Evolutionary conservation across 2,797 vertebrate species (phyloP).

Genomic region (Chlorospingus flavigularis): DNA sequence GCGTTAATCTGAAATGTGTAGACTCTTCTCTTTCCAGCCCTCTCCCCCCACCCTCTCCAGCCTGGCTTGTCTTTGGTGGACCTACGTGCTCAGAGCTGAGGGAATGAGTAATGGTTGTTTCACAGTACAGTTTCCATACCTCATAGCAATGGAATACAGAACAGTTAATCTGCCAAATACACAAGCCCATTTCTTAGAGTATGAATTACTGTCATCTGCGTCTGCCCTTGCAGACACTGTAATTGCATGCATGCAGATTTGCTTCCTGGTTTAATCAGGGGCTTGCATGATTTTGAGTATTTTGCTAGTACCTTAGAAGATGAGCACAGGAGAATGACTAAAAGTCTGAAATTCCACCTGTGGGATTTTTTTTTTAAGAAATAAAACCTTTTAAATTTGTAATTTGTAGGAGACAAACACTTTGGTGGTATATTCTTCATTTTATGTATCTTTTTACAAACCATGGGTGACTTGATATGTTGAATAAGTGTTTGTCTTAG

Average conservation of each 20-base stretch:
- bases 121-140: conserved; percentile 80
- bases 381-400: not conserved
- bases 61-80: conserved; percentile 50
- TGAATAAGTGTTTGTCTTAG: not conserved
- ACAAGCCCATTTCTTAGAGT: conserved; percentile 67
- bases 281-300: not conserved
- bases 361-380: not conserved
- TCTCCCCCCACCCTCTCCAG: not conserved
- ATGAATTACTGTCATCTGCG: conserved; percentile 75
- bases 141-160: conserved; percentile 80
- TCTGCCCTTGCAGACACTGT: conserved; percentile 68
- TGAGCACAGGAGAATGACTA: not conserved
- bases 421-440: not conserved
- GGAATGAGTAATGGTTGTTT: conserved; percentile 73
- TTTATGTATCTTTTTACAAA: conserved; percentile 16
- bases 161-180: conserved; percentile 76
- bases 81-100: conserved; percentile 49
- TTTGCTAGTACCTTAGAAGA: conserved; percentile 23
- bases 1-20: conserved; percentile 21
- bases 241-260: conserved; percentile 66
- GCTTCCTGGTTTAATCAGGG: conserved; percentile 64
- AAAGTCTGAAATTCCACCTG: conserved; percentile 13
- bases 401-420: conserved; percentile 1
- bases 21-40: not conserved
- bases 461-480: not conserved